A percentile compares a stretch with the other conserved stretches of the same genome.
These are phyloP conservation scores for Limenitis camilla DNA, from an alignment of 2,888 invertebrate genomes.

Conservation along the genomic window DNA sequence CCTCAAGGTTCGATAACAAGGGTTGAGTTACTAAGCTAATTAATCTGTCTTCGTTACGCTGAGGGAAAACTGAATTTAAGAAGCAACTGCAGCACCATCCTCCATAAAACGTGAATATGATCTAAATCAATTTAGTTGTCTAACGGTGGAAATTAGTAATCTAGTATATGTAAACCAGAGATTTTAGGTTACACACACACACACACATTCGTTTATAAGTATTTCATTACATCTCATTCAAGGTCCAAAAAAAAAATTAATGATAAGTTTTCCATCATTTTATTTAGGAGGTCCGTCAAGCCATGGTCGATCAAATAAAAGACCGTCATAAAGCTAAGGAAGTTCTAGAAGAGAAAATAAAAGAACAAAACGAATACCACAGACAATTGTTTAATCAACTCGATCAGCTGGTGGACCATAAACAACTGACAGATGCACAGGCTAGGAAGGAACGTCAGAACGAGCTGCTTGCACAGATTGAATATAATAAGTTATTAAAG, in stretches of 20 bases:
- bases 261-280: neutral
- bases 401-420: constrained; percentile 37
- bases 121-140: too few relatives aligned
- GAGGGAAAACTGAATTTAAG: too few relatives aligned
- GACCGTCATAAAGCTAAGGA: constrained; percentile 36
- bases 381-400: constrained; percentile 39
- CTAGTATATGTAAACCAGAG: too few relatives aligned
- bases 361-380: constrained; percentile 43
- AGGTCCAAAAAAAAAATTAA: too few relatives aligned
- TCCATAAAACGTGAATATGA: too few relatives aligned
- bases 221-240: neutral
- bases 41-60: too few relatives aligned
- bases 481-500: constrained; percentile 57
- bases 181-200: too few relatives aligned
- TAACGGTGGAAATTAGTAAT: too few relatives aligned
- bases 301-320: constrained; percentile 52
- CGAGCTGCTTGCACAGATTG: constrained; percentile 47
- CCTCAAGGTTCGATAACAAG: too few relatives aligned
- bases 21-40: too few relatives aligned
- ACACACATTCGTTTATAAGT: neutral
- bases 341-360: constrained; percentile 32
- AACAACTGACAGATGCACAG: constrained; percentile 39
- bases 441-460: constrained; percentile 40
- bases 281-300: constrained; percentile 46
- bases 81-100: too few relatives aligned